Evolutionary conservation across 2,888 invertebrate genomes (phyloP), one percentile per base, ranked within the genome.

Genomic region (Apocheima hispidaria): DNA sequence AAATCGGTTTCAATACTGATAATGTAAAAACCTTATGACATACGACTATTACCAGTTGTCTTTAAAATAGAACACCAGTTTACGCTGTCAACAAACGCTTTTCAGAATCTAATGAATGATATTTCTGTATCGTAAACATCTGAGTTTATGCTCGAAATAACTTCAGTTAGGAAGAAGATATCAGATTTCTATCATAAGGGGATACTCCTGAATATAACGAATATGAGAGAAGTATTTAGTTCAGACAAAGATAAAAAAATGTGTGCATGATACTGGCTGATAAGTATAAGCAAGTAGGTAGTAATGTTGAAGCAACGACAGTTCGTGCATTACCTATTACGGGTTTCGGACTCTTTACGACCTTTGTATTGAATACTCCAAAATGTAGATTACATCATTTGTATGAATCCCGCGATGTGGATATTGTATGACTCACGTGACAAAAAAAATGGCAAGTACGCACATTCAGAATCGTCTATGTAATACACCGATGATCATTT

Each of bases 321-420:
- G 77, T 77, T 88, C 88, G 85, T 89, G 88, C 79, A 79, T 81
- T 82, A 74, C 86, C 86, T 87, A 87, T 86, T 89, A 87, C 68
- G 86, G 88, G 75, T 72, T 33, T 77, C 76, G 71, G 71, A 77
- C 77, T 77, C 72, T 83, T 83, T 83, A 82, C 78, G 83, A 82
- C 78, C 81, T 78, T 69, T 74, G 72, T 68, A 75, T 77, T 72
- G 72, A 77, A 79, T 72, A 77, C 75, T 75, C 76, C 73, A 76
- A 84, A 86, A 86, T 79, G 79, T 82, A 78, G 78, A 83, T 86
- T 87, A 81, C 83, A 82, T 81, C 82, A 84, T 78, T 72, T 73
- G 70, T 73, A 76, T 74, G 70, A 71, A 74, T 72, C 68, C 68
- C 63, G 59, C 64, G 65, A 51, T 77, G 73, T 76, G 72, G 72